Evolutionary conservation across 2,888 invertebrate species (phyloP).

Genomic region (Drosophila kanekoi): DNA sequence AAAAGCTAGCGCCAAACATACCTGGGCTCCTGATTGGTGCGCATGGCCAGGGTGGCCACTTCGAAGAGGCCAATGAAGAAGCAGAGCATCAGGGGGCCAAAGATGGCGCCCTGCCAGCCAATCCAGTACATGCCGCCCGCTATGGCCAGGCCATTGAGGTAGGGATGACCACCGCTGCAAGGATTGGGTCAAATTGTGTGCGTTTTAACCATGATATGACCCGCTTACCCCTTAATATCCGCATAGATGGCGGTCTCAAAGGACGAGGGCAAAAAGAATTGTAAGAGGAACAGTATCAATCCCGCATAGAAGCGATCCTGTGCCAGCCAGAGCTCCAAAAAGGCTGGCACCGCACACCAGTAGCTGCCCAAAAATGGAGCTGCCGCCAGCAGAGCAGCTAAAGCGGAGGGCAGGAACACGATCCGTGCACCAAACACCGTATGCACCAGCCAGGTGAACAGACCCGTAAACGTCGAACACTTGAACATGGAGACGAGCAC

Average conservation of each 20-base stretch:
- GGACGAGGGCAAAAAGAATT: constrained; percentile 94
- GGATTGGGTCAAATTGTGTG: neutral
- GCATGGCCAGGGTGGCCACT: constrained; percentile 90
- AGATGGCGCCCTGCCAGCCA: constrained; percentile 98
- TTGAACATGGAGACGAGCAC: constrained; percentile 98
- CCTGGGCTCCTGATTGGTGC: constrained; percentile 83
- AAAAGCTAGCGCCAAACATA: constrained; percentile 54
- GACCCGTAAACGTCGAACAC: constrained; percentile 98
- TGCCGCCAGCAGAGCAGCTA: constrained; percentile 97
- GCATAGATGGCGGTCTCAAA: constrained; percentile 98
- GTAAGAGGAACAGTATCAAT: constrained; percentile 91
- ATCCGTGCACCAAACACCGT: constrained; percentile 97
- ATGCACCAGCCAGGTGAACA: constrained; percentile 99
- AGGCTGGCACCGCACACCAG: constrained; percentile 97
- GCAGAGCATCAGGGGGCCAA: constrained; percentile 97
- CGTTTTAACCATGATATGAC: neutral
- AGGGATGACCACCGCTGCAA: constrained; percentile 95
- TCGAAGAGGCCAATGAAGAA: constrained; percentile 97
- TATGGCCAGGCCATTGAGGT: constrained; percentile 97
- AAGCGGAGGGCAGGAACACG: constrained; percentile 94
- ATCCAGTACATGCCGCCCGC: constrained; percentile 99
- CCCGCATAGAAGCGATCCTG: constrained; percentile 94
- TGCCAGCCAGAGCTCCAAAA: constrained; percentile 97
- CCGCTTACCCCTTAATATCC: constrained; percentile 95
- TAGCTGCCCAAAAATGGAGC: constrained; percentile 98